Base-by-base conservation (phyloP, 2,113 vertebrate genomes). In the Buteo buteo region DNA sequence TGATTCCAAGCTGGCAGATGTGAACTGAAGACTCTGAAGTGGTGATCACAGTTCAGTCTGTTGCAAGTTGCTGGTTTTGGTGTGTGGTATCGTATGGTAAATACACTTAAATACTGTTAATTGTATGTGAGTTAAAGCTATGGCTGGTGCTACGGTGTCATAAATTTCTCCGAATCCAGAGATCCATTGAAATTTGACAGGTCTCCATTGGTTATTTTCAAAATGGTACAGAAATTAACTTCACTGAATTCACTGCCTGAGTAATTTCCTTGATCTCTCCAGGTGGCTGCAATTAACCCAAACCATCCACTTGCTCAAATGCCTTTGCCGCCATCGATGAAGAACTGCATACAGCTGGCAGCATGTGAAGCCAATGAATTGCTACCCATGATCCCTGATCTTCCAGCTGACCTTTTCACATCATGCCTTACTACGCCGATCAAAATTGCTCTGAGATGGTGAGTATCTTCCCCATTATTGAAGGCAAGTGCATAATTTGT, bases 371-470 rank as follows among this genome's bases (percentile, higher is more conserved):
- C 99, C 96, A 98, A 89, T 7, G 99, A 99, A 96, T 98, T 99
- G 86, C 98, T 99, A 47, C 99, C 99, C 90, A 99, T 99, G 99
- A 99, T 99, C 98, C 99, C 99, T 0, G 99, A 99, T 96, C 98
- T 99, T 85, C 99, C 99, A 0, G 99, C 99, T 0, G 99, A 99
- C 98, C 99, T 99, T 15, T 99, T 99, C 98, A 99, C 99, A 2
- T 99, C 99, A 70, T 99, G 99, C 98, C 99, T 99, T 97, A 99
- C 99, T 61, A 99, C 99, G 1, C 99, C 99, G 49, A 99, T 99
- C 98, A 99, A 99, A 97, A 99, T 99, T 3, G 99, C 99, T 3
- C 98, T 99, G 91, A 98, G 99, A 96, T 99, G 99, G 99, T 99
- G 96, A 99, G 98, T 97, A 21, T 52, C 34, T 28, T 17, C 49